Conservation (phyloP, 2,113 vertebrate genomes). For the Marmota flaviventris region DNA sequence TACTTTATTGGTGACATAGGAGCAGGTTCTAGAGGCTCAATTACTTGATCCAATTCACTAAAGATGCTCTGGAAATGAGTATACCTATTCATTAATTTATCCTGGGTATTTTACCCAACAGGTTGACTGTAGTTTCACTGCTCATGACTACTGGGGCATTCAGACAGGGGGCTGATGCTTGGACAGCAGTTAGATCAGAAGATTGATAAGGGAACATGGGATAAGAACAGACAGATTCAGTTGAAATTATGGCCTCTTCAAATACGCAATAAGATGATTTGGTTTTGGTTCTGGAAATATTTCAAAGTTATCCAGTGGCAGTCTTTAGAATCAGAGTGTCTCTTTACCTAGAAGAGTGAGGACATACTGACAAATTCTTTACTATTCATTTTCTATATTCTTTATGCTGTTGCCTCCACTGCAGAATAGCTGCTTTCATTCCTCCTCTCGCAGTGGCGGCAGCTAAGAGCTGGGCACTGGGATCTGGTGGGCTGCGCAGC, state of each 20-base stretch:
- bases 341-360: conserved; percentile 6
- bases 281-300: neutral
- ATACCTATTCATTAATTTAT: neutral
- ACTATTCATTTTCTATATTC: conserved; percentile 47
- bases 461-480: conserved; percentile 38
- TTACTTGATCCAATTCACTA: neutral
- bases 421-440: conserved; percentile 70
- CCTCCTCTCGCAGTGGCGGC: conserved; percentile 71
- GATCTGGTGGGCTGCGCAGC: neutral
- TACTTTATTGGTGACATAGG: neutral
- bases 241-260: neutral
- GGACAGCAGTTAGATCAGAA: neutral
- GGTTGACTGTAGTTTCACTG: neutral
- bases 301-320: neutral
- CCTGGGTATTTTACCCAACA: neutral
- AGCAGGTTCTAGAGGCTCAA: neutral
- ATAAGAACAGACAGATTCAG: neutral
- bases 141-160: neutral
- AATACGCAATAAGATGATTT: neutral
- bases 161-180: neutral
- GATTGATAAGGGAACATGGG: neutral
- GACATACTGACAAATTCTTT: conserved; percentile 13
- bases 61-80: neutral
- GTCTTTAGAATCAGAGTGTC: neutral
- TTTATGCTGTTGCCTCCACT: conserved; percentile 71